Conservation (phyloP, 1,140 invertebrate genomes). For the Drosophila navojoa region DNA sequence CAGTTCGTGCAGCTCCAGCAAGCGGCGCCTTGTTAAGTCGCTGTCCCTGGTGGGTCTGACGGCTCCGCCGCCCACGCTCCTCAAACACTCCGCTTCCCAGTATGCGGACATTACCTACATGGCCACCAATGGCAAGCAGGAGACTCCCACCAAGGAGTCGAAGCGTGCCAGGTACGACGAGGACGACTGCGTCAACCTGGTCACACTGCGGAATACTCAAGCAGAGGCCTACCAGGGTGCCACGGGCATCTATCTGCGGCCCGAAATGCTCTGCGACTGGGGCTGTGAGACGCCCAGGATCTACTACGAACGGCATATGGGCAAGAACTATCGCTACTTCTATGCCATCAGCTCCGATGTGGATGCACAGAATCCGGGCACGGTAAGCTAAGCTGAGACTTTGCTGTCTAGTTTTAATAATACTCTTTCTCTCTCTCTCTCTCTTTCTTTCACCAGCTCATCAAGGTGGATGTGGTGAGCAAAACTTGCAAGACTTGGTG, state of each 20-base stretch:
- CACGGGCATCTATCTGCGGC: constrained; percentile 86
- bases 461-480: constrained; percentile 90
- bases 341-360: constrained; percentile 95
- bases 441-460: constrained; percentile 85
- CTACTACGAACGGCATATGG: constrained; percentile 87
- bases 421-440: not conserved
- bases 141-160: constrained; percentile 3
- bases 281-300: constrained; percentile 94
- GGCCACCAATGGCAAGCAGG: constrained; percentile 58
- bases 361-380: constrained; percentile 91
- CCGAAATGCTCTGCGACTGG: constrained; percentile 88
- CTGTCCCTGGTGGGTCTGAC: constrained; percentile 62
- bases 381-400: constrained; percentile 85
- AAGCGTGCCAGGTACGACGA: constrained; percentile 43
- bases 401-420: not conserved
- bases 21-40: constrained; percentile 62
- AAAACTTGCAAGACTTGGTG: constrained; percentile 89
- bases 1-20: not conserved
- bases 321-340: constrained; percentile 91
- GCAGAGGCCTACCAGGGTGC: constrained; percentile 85
- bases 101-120: constrained; percentile 69
- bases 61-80: constrained; percentile 28
- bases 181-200: constrained; percentile 82
- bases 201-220: constrained; percentile 84
- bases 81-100: constrained; percentile 72